Percentiles rank a stretch among this genome's conserved stretches.
Conservation (phyloP, 2,113 vertebrate species). For the Arothron firmamentum region DNA sequence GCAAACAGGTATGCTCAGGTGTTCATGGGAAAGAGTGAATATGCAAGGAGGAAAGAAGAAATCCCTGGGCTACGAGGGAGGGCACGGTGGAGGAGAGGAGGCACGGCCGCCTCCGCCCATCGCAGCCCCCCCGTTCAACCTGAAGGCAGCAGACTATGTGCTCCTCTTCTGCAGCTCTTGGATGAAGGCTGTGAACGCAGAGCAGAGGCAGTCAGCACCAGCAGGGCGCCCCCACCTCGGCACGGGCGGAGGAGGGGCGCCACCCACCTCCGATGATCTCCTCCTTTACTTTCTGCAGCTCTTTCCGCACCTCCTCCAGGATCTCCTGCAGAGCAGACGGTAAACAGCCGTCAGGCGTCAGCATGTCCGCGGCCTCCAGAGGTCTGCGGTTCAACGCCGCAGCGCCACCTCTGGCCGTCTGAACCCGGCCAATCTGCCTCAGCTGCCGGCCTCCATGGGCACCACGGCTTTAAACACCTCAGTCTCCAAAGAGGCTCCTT, state of each 20-base stretch:
- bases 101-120: slow-evolving; percentile 35
- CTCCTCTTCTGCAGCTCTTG: slow-evolving; percentile 85
- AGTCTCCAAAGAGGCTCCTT: too few relatives aligned
- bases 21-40: slow-evolving; percentile 31
- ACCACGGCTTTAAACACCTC: too few relatives aligned
- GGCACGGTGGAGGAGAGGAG: slow-evolving; percentile 39
- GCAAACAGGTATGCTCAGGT: slow-evolving; percentile 48
- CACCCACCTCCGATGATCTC: slow-evolving; percentile 89
- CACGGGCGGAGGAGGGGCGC: too few relatives aligned
- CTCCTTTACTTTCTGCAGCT: slow-evolving; percentile 90
- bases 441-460: too few relatives aligned
- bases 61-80: slow-evolving; percentile 73
- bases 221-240: too few relatives aligned
- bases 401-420: too few relatives aligned
- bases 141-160: slow-evolving; percentile 73
- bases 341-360: background rate
- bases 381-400: too few relatives aligned
- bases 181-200: slow-evolving; percentile 76
- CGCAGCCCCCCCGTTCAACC: slow-evolving; percentile 49
- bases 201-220: background rate
- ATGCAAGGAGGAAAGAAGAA: slow-evolving; percentile 47
- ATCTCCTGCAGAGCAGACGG: slow-evolving; percentile 76
- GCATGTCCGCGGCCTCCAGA: too few relatives aligned
- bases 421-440: too few relatives aligned
- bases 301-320: slow-evolving; percentile 87